Percentiles rank a stretch among this genome's conserved stretches.
phyloP scores from a whole-genome alignment of 2,888 invertebrate species.

The Chymomyza fuscimana region DNA sequence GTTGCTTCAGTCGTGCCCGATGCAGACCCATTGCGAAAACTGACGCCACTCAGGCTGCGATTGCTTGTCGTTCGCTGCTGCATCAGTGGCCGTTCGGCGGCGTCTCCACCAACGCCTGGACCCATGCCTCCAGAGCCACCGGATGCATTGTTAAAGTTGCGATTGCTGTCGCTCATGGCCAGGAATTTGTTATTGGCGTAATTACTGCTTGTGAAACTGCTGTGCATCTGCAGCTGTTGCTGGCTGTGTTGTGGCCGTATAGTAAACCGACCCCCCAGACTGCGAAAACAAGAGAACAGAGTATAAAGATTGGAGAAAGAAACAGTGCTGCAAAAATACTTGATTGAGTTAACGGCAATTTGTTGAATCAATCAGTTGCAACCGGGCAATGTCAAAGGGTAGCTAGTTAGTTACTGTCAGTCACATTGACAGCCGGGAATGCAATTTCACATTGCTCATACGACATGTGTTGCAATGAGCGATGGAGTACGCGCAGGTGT shows the following conservation, averaged over 20 bases:
- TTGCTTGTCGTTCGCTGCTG: conserved; percentile 46
- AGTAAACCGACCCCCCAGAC: conserved; percentile 78
- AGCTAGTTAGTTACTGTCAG: background rate
- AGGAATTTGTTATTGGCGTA: conserved; percentile 64
- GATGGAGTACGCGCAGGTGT: background rate
- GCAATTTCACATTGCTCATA: background rate
- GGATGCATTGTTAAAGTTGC: conserved; percentile 63
- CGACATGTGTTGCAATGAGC: background rate
- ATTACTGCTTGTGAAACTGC: conserved; percentile 61
- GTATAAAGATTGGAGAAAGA: background rate
- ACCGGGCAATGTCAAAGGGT: background rate
- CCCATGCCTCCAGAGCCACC: conserved; percentile 23
- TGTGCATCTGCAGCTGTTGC: conserved; percentile 76
- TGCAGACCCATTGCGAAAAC: conserved; percentile 49
- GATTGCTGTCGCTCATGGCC: conserved; percentile 67
- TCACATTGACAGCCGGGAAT: background rate
- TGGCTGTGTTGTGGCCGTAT: conserved; percentile 78
- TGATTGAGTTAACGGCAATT: conserved; percentile 58
- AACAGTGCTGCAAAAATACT: conserved; percentile 12
- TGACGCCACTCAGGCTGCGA: conserved; percentile 53
- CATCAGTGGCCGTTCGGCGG: conserved; percentile 49
- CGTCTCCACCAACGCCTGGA: background rate
- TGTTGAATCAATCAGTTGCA: background rate
- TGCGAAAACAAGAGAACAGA: conserved; percentile 34
- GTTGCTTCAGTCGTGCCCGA: conserved; percentile 26